Base-by-base conservation (phyloP, 2,113 vertebrate genomes). In the Corythaixoides concolor region DNA sequence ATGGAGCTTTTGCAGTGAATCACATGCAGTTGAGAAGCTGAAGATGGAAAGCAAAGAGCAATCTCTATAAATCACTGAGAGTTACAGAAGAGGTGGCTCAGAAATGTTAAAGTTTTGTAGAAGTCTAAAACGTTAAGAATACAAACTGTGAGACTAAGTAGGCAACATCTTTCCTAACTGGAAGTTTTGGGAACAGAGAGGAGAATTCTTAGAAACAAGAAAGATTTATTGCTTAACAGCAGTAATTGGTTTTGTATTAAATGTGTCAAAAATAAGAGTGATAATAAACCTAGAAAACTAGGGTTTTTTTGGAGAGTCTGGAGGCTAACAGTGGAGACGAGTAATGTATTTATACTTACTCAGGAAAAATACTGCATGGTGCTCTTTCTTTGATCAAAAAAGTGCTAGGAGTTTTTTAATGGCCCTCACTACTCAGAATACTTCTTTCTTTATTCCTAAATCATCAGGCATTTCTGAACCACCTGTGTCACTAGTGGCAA, bases 371-470 rank as follows among this genome's bases (percentile, higher is more conserved):
- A 9, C 16, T 13, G 10, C 18, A 30, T 43, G 32, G 3, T 56
- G 18, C 13, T 53, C 1, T 41, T n/a, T 7, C 2, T 35, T 85
- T 17, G 6, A 4, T 23, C 30, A 20, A 21, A 16, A 9, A 62
- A 37, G 1, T 4, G 4, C 9, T 58, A 19, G 33, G 13, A 24
- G 6, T 11, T 21, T 47, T 58, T 41, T 13, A 3, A 8, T 17
- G 24, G 15, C 7, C 8, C 0, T 41, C 4, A 3, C 2, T 39
- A 21, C 4, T 72, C 9, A 20, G 66, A 33, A 19, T 1, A 0
- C 3, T 33, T 28, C 12, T 30, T 13, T 20, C 22, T 50, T 27
- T 41, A 50, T 15, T 68, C 17, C 12, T 12, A 0, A 43, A 8
- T 6, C 7, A 21, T 11, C 15, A 30, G 62, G 24, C 3, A 1